Base-by-base conservation (phyloP, 2,797 vertebrate genomes). In the Steatocranus sp. region DNA sequence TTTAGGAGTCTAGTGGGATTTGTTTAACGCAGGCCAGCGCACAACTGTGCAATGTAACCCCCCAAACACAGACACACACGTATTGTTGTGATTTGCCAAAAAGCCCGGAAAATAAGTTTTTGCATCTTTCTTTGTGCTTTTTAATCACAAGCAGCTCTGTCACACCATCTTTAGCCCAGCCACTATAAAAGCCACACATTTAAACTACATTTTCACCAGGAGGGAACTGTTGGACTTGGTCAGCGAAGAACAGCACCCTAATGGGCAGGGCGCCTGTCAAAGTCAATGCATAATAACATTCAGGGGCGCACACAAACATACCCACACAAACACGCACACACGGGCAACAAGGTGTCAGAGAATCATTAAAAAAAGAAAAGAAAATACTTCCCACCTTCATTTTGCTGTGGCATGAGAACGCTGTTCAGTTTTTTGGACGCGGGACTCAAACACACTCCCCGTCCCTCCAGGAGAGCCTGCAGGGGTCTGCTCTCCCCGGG, bases 381-480 rank as follows among this genome's bases (percentile, higher is more conserved):
- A 6, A 50, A 3, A 6, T 12, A 30, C 76, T 43, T 68, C 91
- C 85, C 90, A 96, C 96, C 96, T 93, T 86, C 87, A 76, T 81
- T 95, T 23, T 80, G 92, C 20, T 84, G 70, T 34, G 93, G 89
- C 7, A 84, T 48, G 49, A 90, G 87, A 75, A 87, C 78, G 82
- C 80, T 75, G 89, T 61, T 89, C 58, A 90, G 82, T 41, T 90
- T 95, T 83, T 87, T 93, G 32, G 88, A 83, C 30, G 93, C 92
- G 48, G 91, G 96, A 84, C 96, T 95, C 87, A 96, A 85, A 94
- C 98, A 99, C 91, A 96, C 87, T 30, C 98, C 98, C 34, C 97
- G 96, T 89, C 98, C 98, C 75, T 97, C 96, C 90, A 99, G 95
- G 88, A 99, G 95, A 53, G 98, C 97, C 66, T 97, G 97, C 88